These are phyloP conservation scores for Chrysaora quinquecirrha DNA, from an alignment of 30 jellyfish, hydroid and myxozoan genomes.

Conservation along the genomic window DNA sequence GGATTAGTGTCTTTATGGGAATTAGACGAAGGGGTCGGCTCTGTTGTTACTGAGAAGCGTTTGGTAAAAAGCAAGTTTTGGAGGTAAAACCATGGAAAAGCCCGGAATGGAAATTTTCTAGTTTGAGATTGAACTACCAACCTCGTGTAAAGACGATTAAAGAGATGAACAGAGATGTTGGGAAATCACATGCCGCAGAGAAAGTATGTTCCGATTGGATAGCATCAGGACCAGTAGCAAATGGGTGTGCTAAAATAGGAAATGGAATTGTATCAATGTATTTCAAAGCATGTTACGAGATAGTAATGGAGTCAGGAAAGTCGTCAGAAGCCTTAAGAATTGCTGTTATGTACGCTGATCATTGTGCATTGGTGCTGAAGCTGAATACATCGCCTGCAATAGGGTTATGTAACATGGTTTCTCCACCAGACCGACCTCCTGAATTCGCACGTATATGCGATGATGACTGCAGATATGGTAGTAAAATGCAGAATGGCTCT, in stretches of 20 bases:
- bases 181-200: slow-evolving; percentile 4
- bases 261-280: slow-evolving; percentile 22
- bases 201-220: slow-evolving; percentile 25
- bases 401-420: slow-evolving; percentile 29
- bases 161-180: slow-evolving; percentile 28
- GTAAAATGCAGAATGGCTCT: slow-evolving; percentile 9
- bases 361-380: slow-evolving; percentile 40
- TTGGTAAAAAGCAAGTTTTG: background rate
- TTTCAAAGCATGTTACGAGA: slow-evolving; percentile 38
- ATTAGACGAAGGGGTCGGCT: slow-evolving; percentile 34
- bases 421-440: slow-evolving; percentile 1
- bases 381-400: slow-evolving; percentile 57
- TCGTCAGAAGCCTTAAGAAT: slow-evolving; percentile 23
- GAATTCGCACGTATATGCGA: slow-evolving; percentile 28
- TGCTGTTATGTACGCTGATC: slow-evolving; percentile 40
- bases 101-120: slow-evolving; percentile 46
- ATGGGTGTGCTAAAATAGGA: slow-evolving; percentile 7
- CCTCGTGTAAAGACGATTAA: slow-evolving; percentile 35
- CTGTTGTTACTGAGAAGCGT: slow-evolving; percentile 12
- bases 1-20: slow-evolving; percentile 27
- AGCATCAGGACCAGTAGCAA: slow-evolving; percentile 17
- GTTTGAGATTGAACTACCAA: slow-evolving; percentile 24
- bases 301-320: slow-evolving; percentile 21
- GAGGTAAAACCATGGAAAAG: slow-evolving; percentile 48
- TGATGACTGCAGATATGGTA: slow-evolving; percentile 36